Percentiles rank a stretch among this genome's conserved stretches.
These are phyloP conservation scores for Chlamydotis undulata DNA, from an alignment of 2,113 vertebrate species.

Conservation along the genomic window DNA sequence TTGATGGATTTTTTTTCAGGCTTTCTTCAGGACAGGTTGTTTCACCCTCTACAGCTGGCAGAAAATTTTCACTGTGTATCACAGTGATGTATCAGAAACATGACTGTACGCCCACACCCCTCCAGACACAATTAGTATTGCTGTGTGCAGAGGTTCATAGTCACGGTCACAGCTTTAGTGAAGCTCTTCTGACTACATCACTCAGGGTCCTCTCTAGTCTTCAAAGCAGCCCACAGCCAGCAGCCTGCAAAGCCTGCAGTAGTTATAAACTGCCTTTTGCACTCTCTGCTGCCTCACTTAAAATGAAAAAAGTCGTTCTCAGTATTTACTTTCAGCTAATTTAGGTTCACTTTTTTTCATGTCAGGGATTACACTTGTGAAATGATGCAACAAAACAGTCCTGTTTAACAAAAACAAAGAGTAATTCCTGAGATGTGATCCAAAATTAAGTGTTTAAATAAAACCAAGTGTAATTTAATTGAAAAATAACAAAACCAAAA, in stretches of 20 bases:
- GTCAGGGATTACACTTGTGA: constrained; percentile 11
- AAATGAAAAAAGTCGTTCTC: neutral
- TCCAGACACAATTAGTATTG: neutral
- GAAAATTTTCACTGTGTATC: neutral
- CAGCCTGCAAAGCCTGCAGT: neutral
- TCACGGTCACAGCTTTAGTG: neutral
- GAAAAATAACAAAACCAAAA: neutral
- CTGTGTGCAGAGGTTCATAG: neutral
- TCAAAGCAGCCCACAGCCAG: neutral
- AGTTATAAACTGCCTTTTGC: neutral
- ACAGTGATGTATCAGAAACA: neutral
- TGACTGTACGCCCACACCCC: rapidly evolving
- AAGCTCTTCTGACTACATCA: neutral
- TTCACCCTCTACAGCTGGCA: neutral
- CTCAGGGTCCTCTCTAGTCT: neutral
- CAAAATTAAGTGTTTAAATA: constrained; percentile 17
- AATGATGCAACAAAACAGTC: neutral
- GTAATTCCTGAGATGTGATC: neutral
- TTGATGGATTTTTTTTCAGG: neutral
- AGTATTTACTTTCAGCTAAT: constrained; percentile 10
- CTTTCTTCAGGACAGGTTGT: neutral
- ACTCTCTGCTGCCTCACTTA: neutral
- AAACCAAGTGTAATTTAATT: neutral
- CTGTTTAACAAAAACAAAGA: constrained; percentile 28
- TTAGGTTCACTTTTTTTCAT: neutral